phyloP scores from a whole-genome alignment of 2,888 invertebrate genomes.

The Lycophotia porphyrea region DNA sequence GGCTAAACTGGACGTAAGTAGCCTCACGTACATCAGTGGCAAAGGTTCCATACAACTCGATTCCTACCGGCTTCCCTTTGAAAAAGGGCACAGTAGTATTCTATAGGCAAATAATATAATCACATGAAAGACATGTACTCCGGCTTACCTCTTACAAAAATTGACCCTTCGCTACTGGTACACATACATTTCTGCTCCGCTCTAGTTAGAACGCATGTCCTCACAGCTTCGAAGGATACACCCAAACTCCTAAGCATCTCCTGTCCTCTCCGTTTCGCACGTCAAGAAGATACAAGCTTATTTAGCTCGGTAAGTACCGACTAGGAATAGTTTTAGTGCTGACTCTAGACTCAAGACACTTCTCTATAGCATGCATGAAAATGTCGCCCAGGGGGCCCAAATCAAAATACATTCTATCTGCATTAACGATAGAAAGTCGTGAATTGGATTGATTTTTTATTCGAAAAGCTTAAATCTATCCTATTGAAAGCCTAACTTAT shows the following conservation, averaged over 20 bases:
- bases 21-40: no score
- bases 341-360: background rate
- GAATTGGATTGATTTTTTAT: background rate
- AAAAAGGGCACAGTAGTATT: no score
- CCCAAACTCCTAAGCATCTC: background rate
- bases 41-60: no score
- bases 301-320: background rate
- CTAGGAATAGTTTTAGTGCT: background rate
- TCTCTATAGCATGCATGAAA: background rate
- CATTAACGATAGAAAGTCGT: background rate
- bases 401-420: background rate
- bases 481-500: background rate
- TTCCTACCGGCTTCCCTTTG: no score
- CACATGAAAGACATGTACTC: no score
- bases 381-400: background rate
- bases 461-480: background rate
- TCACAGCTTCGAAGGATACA: background rate
- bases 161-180: no score
- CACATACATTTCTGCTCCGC: background rate
- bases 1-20: no score
- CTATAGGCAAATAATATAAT: no score
- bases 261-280: background rate
- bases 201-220: background rate
- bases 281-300: background rate
- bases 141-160: no score